Percentiles rank a stretch among this genome's conserved stretches.
Evolutionary conservation across 2,888 invertebrate genomes (phyloP).

Genomic region (Halocaridina rubra): DNA sequence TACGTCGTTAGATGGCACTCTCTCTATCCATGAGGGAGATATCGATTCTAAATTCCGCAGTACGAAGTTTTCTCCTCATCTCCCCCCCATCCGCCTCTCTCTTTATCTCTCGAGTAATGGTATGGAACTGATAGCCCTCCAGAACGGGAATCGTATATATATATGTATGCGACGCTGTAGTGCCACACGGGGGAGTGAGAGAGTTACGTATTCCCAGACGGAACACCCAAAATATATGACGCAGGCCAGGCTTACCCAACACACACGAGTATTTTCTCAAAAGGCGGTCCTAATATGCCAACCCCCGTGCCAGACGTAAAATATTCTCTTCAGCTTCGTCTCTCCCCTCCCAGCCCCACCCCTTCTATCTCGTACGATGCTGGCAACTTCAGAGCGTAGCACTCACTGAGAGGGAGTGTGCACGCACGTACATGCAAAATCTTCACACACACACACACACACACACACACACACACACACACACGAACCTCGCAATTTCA

Average conservation of each 20-base stretch:
- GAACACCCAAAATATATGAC: background rate
- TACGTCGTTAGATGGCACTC: background rate
- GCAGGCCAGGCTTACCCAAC: background rate
- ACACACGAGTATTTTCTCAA: constrained; percentile 19
- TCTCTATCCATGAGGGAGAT: background rate
- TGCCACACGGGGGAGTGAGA: constrained; percentile 13
- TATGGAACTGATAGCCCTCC: background rate
- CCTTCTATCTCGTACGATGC: background rate
- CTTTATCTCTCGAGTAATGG: background rate
- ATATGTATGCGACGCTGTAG: background rate
- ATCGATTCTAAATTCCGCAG: constrained; percentile 10
- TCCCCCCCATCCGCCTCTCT: background rate
- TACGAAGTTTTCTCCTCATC: background rate
- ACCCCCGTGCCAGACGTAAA: constrained; percentile 44
- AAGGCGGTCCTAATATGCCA: background rate
- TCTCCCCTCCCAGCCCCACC: background rate
- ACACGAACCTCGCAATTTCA: background rate
- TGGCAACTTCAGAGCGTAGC: too few relatives aligned
- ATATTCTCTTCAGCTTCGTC: background rate
- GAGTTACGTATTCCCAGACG: constrained; percentile 39
- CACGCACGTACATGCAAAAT: too few relatives aligned
- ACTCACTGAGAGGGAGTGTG: too few relatives aligned
- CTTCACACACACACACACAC: background rate
- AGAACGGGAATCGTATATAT: background rate
- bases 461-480: background rate